A percentile compares a stretch with the other conserved stretches of the same genome.
These are phyloP conservation scores for Drosophila chauvacae DNA, from an alignment of 1,140 invertebrate species.

Conservation along the genomic window DNA sequence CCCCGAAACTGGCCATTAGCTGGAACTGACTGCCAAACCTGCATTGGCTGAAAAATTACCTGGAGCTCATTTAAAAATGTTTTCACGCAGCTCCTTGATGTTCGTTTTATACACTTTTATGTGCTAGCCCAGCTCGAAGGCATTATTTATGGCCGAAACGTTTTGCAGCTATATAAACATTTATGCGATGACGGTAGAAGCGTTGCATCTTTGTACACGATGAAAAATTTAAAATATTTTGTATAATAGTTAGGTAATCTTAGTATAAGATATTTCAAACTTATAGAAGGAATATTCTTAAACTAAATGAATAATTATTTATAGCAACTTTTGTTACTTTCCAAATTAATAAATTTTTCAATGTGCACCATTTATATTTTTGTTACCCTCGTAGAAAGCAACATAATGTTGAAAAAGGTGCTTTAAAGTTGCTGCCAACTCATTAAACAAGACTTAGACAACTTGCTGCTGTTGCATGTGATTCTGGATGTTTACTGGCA, in stretches of 20 bases:
- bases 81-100: constrained; percentile 55
- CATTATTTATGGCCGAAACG: constrained; percentile 72
- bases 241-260: no score
- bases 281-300: background rate
- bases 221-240: background rate
- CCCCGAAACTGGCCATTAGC: constrained; percentile 37
- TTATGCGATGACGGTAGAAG: constrained; percentile 17
- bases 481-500: constrained; percentile 23
- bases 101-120: constrained; percentile 54
- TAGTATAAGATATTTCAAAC: no score
- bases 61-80: constrained; percentile 63
- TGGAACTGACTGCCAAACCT: constrained; percentile 22
- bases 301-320: background rate
- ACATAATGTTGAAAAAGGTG: constrained; percentile 6
- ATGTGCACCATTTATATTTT: background rate
- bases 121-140: constrained; percentile 54
- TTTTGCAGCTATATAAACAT: constrained; percentile 37
- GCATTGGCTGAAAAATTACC: constrained; percentile 57
- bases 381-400: background rate
- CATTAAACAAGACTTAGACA: constrained; percentile 37
- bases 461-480: constrained; percentile 10
- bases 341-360: background rate
- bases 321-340: background rate
- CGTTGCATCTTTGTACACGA: constrained; percentile 9
- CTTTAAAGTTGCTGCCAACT: constrained; percentile 33